Percentiles rank a stretch among this genome's conserved stretches.
Evolutionary conservation across 1,140 invertebrate genomes (phyloP).

Genomic region (Papilio polytes): DNA sequence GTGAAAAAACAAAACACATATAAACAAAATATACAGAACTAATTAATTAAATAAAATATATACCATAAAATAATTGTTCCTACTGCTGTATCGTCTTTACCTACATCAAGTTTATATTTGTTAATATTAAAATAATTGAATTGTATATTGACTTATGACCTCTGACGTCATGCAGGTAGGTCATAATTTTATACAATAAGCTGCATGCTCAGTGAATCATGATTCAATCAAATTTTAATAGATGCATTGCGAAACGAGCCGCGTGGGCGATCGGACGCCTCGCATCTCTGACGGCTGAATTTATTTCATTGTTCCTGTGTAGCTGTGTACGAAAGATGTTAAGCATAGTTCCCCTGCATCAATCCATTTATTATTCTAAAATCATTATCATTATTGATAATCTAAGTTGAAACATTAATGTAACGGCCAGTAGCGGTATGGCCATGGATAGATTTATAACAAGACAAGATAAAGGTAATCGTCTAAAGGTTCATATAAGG

Average conservation of each 20-base stretch:
- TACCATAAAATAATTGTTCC: background rate
- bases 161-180: background rate
- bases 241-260: slow-evolving; percentile 65
- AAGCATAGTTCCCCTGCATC: background rate
- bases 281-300: slow-evolving; percentile 30
- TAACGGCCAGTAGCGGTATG: background rate
- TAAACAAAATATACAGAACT: too few species aligned
- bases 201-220: slow-evolving; percentile 62
- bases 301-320: slow-evolving; percentile 37
- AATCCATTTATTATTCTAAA: background rate
- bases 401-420: background rate
- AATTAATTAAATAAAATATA: too few species aligned
- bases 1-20: too few species aligned
- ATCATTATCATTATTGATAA: background rate
- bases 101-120: background rate
- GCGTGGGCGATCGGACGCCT: slow-evolving; percentile 55
- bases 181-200: slow-evolving; percentile 24
- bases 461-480: too few species aligned
- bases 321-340: background rate
- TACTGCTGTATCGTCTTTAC: too few species aligned
- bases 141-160: background rate
- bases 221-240: slow-evolving; percentile 70
- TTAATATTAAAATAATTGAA: background rate
- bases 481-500: background rate
- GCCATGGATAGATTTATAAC: too few species aligned